These are phyloP conservation scores for Drosophila repleta DNA, from an alignment of 1,140 invertebrate species.

Conservation along the genomic window DNA sequence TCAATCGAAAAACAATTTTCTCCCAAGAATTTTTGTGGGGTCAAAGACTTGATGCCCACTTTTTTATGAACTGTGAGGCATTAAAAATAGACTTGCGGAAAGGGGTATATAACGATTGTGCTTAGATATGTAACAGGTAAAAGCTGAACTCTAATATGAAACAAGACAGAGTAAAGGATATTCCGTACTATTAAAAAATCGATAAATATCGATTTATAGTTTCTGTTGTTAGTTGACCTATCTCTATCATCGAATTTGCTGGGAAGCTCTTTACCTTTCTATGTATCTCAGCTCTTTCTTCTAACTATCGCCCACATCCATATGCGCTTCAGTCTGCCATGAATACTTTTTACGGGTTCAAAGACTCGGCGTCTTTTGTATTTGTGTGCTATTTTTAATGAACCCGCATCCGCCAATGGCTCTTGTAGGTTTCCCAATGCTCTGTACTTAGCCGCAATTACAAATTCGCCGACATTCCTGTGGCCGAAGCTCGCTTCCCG, in stretches of 20 bases:
- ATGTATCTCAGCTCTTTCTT: neutral
- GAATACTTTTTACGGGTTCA: conserved; percentile 34
- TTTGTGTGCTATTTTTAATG: conserved; percentile 36
- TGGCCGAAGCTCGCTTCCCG: conserved; percentile 16
- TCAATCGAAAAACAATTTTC: conserved; percentile 27
- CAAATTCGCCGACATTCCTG: conserved; percentile 56
- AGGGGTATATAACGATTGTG: neutral
- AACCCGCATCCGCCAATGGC: conserved; percentile 53
- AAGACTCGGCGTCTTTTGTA: conserved; percentile 37
- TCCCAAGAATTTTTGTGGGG: conserved; percentile 22
- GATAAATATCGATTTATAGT: neutral
- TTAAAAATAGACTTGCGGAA: neutral
- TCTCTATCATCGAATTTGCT: too few relatives aligned
- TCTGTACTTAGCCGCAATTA: conserved; percentile 55
- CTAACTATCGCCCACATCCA: neutral
- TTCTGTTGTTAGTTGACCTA: too few relatives aligned
- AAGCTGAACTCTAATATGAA: too few relatives aligned
- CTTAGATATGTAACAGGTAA: neutral
- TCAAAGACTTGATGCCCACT: conserved; percentile 49
- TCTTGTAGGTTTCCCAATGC: conserved; percentile 5
- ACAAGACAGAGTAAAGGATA: too few relatives aligned
- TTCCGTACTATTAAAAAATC: neutral
- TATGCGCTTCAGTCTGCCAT: neutral
- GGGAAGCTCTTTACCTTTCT: too few relatives aligned
- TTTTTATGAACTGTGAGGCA: neutral